These are phyloP conservation scores for Malthinus seriepunctatus DNA, from an alignment of 2,888 invertebrate species.

Conservation along the genomic window DNA sequence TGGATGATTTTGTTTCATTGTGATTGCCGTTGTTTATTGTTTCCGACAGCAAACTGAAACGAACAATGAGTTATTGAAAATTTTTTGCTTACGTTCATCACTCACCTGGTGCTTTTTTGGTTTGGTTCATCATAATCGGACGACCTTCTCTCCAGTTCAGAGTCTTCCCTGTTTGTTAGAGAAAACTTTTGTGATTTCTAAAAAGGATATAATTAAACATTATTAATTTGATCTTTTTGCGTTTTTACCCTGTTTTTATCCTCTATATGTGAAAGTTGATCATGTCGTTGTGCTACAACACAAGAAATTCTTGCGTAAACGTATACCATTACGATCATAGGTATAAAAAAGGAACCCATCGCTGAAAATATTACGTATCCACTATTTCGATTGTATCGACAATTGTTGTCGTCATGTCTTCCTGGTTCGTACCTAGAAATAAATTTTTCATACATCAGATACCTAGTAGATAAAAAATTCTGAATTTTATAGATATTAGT, in stretches of 20 bases:
- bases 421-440: slow-evolving; percentile 71
- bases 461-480: too few species aligned
- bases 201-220: slow-evolving; percentile 16
- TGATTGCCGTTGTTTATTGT: slow-evolving; percentile 25
- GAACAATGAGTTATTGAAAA: not conserved
- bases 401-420: slow-evolving; percentile 67
- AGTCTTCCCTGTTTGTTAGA: slow-evolving; percentile 50
- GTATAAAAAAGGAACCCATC: slow-evolving; percentile 94
- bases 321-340: slow-evolving; percentile 93
- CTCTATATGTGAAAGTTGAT: slow-evolving; percentile 70
- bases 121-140: slow-evolving; percentile 53
- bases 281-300: slow-evolving; percentile 78
- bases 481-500: too few species aligned
- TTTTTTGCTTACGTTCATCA: not conserved
- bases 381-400: slow-evolving; percentile 88
- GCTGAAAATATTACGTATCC: slow-evolving; percentile 96
- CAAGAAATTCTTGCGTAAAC: slow-evolving; percentile 90
- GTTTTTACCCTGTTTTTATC: slow-evolving; percentile 48
- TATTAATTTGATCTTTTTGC: not conserved
- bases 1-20: slow-evolving; percentile 31
- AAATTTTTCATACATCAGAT: too few species aligned
- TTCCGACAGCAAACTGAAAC: slow-evolving; percentile 30
- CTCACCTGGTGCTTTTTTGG: slow-evolving; percentile 49
- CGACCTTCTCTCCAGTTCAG: slow-evolving; percentile 51
- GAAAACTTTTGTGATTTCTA: slow-evolving; percentile 51